These are phyloP conservation scores for Apodemus speciosus DNA, from an alignment of 2,113 vertebrate species.

Conservation along the genomic window DNA sequence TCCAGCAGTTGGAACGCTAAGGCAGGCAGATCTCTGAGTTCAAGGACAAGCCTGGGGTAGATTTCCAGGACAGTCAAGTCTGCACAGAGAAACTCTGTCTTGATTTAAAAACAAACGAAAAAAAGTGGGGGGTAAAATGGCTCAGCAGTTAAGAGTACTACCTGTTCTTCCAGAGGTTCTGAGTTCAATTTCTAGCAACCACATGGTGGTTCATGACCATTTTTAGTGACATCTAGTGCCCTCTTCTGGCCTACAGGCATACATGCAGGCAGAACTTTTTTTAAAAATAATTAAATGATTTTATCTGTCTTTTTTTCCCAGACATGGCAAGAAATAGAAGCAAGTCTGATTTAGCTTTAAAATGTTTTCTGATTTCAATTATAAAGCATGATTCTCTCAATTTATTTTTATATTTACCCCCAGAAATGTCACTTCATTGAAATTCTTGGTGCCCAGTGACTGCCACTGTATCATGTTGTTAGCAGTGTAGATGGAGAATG, in stretches of 20 bases:
- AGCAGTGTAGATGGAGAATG: slow-evolving; percentile 17
- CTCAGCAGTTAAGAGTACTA: too few relatives aligned
- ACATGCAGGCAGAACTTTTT: neutral
- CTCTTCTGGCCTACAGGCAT: too few relatives aligned
- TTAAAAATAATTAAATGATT: slow-evolving; percentile 29
- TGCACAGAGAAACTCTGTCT: neutral
- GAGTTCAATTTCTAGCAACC: too few relatives aligned
- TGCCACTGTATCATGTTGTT: slow-evolving; percentile 12
- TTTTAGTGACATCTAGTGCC: too few relatives aligned
- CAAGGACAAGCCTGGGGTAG: neutral
- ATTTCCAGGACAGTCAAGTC: neutral
- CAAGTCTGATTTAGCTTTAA: slow-evolving; percentile 22
- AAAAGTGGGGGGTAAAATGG: neutral
- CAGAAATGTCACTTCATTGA: slow-evolving; percentile 46
- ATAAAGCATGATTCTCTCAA: slow-evolving; percentile 12
- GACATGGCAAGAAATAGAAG: slow-evolving; percentile 28
- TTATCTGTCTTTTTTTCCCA: slow-evolving; percentile 38
- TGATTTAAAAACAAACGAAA: neutral
- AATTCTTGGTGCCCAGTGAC: slow-evolving; percentile 40
- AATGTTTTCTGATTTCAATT: slow-evolving; percentile 38
- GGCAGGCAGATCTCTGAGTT: neutral
- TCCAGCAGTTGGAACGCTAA: neutral
- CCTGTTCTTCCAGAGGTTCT: too few relatives aligned
- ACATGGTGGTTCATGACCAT: too few relatives aligned
- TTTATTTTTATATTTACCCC: slow-evolving; percentile 50